phyloP scores from a whole-genome alignment of 2,888 invertebrate species.

The Enchytraeus crypticus region DNA sequence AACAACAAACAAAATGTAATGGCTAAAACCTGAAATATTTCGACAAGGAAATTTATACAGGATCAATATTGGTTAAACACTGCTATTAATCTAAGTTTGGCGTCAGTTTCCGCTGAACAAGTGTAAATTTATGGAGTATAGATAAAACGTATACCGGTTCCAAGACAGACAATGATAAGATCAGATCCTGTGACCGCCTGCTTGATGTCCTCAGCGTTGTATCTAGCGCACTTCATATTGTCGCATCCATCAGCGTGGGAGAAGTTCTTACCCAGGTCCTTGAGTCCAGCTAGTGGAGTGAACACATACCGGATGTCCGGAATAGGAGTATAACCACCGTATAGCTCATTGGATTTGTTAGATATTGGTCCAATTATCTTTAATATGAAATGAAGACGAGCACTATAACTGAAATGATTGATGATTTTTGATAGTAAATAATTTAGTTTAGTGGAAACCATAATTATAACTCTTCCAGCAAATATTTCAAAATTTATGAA shows the following conservation, averaged over 20 bases:
- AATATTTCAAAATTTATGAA: no score
- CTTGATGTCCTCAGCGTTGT: conserved; percentile 4
- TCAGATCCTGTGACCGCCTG: conserved; percentile 17
- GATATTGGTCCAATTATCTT: neutral
- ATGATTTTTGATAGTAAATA: neutral
- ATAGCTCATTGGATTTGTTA: neutral
- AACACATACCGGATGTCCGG: neutral
- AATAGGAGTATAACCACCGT: neutral
- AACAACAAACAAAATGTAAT: no score
- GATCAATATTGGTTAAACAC: no score
- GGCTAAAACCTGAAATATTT: no score
- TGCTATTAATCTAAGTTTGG: no score
- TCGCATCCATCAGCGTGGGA: neutral
- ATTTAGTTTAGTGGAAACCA: no score
- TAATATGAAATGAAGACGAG: neutral
- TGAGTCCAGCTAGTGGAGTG: neutral
- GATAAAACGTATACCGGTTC: conserved; percentile 32
- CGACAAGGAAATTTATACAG: no score
- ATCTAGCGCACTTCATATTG: neutral
- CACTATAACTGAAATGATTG: neutral
- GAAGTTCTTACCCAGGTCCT: neutral
- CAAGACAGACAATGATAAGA: conserved; percentile 37
- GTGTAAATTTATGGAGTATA: no score
- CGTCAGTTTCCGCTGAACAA: no score
- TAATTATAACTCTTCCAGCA: no score